Base-by-base conservation (phyloP, 2,113 vertebrate genomes). In the Polypterus senegalus region DNA sequence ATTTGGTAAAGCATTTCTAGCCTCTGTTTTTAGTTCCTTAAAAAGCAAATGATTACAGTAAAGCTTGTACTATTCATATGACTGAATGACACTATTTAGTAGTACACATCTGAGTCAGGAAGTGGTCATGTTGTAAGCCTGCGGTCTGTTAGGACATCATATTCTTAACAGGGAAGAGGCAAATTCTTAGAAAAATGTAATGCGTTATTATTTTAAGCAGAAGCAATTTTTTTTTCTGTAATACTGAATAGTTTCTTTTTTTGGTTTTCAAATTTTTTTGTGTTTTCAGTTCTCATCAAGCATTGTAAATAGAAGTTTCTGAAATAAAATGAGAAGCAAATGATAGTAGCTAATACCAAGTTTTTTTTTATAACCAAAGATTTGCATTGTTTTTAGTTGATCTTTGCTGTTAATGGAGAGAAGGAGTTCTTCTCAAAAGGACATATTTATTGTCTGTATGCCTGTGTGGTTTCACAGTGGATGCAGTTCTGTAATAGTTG, bases 41-140 rank as follows among this genome's bases (percentile, higher is more conserved):
- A 27, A 27, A 27, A 27, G 27, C 27, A 27, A 27, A 27, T 27
- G 57, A 64, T 63, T 69, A 66, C 70, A 64, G 64, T 68, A 66
- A 64, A 62, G 59, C 68, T 66, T 55, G 62, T 49, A 46, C 52
- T 53, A 11, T 46, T 70, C 67, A 76, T 81, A 79, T 77, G 66
- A 63, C 70, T 69, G 53, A 69, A 73, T 67, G 66, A 67, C 62
- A 71, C 67, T 59, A 61, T 70, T 61, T 63, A 71, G 78, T 67
- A 74, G 72, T 75, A 75, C 70, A 77, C 65, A 72, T 79, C 71
- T 64, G 62, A 74, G 74, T 74, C 80, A 86, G 84, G 84, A 88
- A 83, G 82, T 81, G 79, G 78, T 57, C 56, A 44, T 82, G 81
- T 83, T 79, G 80, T 73, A 77, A 72, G 72, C 63, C 61, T 85